Evolutionary conservation across 2,113 vertebrate genomes (phyloP), one percentile per base, ranked within the genome.

Genomic region (Phalacrocorax aristotelis): DNA sequence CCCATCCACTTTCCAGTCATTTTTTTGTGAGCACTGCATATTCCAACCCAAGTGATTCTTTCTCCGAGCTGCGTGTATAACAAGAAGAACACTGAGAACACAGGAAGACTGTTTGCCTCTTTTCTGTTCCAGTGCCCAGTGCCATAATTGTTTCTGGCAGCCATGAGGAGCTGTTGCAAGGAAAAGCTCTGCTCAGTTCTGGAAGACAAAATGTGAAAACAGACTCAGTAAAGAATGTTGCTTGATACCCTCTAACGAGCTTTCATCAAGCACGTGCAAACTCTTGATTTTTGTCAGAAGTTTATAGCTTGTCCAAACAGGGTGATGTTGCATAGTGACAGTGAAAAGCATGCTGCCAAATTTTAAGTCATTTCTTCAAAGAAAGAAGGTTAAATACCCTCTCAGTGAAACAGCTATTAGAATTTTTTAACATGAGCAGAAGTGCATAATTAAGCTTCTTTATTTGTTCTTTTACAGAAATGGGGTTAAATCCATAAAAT

Each of bases 71-170:
- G 36, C 85, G 58, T 55, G 52, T 77, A 9, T 75, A 95, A 92
- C 68, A 94, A 90, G 85, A 92, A 55, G 51, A 95, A 96, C 80
- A 95, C 12, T 95, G 92, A 93, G 89, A 97, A 95, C 92, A 89
- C 90, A 96, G 89, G 83, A 92, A 91, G 89, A 60, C 86, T 86
- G 85, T 94, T 95, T 71, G 92, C 89, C 65, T 93, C 89, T 92
- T 84, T 96, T 97, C 89, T 93, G 91, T 97, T 96, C 95, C 77
- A 82, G 89, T 94, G 94, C 95, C 90, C 83, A 84, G 83, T 97
- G 90, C 92, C 74, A 79, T 95, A 96, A 97, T 95, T 92, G 89
- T 92, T 96, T 93, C 95, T 96, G 96, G 93, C 95, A 97, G 58
- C 83, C 80, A 70, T 90, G 83, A 96, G 90, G 71, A 96, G 49